Evolutionary conservation across 2,113 vertebrate species (phyloP), one percentile per base, ranked within the genome.

Genomic region (Tenebrosternarchus preto): DNA sequence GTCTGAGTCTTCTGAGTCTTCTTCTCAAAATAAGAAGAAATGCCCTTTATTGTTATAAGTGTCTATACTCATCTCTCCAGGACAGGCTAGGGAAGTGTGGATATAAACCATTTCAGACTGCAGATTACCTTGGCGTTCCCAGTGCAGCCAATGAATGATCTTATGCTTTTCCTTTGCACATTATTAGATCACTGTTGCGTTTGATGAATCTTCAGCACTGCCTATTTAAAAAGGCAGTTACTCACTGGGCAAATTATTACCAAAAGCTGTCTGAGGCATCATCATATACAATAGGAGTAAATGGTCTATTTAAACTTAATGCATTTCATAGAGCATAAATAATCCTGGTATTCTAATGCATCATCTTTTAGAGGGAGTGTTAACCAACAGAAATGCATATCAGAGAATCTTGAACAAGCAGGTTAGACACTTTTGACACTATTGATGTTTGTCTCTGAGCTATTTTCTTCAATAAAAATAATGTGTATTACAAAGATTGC

Each of bases 171-270:
- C 33, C 68, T 25, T 50, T 25, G 39, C 57, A 66, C 76, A 50
- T 56, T 75, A 53, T 53, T 53, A 84, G 82, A 82, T 76, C 80
- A 39, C 56, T 83, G 22, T 78, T 61, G 55, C 50, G 24, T 39
- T 74, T 78, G 59, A 67, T 80, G 46, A 81, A 73, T 60, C 66
- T 72, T 56, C 43, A 64, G 17, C 64, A 67, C 71, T 36, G 11
- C 25, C 0, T 50, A 36, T 81, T 77, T 73, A 5, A 78, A 33
- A 85, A 27, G 3, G n/a, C 27, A 39, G n/a, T 5, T 63, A 22
- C 76, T 64, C 61, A 19, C 0, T 5, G 2, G 25, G 61, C 27
- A 64, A 64, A 5, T 3, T 29, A 27, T 15, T 64, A 1, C 25
- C 3, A 29, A 1, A 6, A 31, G 15, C 16, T 15, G 33, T 36